A percentile compares a stretch with the other conserved stretches of the same genome.
phyloP scores from a whole-genome alignment of 2,888 invertebrate species.

The Oxytorus armatus region DNA sequence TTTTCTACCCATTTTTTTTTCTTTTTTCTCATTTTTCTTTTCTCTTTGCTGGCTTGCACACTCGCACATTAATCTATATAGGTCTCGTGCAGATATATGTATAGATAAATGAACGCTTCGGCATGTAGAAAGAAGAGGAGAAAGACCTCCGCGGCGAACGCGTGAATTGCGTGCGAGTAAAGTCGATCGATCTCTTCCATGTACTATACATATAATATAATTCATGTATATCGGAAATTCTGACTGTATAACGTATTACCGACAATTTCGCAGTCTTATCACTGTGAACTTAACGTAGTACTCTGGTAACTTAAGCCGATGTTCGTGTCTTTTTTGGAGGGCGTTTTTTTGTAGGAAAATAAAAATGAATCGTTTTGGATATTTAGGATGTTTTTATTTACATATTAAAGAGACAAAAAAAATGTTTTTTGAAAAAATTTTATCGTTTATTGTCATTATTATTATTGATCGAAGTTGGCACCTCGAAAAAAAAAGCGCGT shows the following conservation, averaged over 20 bases:
- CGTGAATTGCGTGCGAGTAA: slow-evolving; percentile 59
- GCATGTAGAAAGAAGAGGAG: slow-evolving; percentile 43
- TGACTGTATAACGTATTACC: not conserved
- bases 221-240: slow-evolving; percentile 1
- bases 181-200: slow-evolving; percentile 57
- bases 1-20: slow-evolving; percentile 33
- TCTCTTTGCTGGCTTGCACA: slow-evolving; percentile 56
- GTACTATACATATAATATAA: not conserved
- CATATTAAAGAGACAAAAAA: no score
- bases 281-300: not conserved
- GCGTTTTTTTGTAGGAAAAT: no score
- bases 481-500: no score
- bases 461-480: no score
- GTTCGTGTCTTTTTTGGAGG: no score
- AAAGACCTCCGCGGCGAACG: slow-evolving; percentile 59
- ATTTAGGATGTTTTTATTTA: no score
- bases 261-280: slow-evolving; percentile 1
- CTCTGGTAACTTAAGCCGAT: no score
- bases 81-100: slow-evolving; percentile 22
- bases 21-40: slow-evolving; percentile 19
- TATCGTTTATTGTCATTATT: no score
- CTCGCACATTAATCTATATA: slow-evolving; percentile 46
- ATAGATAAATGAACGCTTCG: slow-evolving; percentile 56
- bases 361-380: no score
- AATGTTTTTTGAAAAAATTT: no score